phyloP scores from a whole-genome alignment of 2,113 vertebrate species.

The Microtus richardsoni region DNA sequence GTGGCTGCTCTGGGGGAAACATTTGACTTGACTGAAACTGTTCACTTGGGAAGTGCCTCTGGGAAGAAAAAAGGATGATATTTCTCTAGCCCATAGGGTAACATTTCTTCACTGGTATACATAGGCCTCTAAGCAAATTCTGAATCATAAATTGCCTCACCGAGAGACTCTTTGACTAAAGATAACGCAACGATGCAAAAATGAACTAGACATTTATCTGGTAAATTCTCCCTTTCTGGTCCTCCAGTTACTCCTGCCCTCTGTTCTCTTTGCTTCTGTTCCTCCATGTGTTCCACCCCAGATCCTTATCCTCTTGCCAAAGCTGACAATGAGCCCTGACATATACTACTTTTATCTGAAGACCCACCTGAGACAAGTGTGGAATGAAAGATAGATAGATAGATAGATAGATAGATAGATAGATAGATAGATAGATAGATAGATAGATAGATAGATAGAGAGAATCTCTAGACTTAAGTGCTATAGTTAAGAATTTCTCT shows the following conservation, averaged over 20 bases:
- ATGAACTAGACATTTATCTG: neutral
- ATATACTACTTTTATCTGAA: neutral
- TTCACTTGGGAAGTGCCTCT: neutral
- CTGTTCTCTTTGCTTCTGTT: neutral
- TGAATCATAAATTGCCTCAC: slow-evolving; percentile 25
- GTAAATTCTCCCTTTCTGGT: too few species aligned
- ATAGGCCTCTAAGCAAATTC: slow-evolving; percentile 30
- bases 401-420: neutral
- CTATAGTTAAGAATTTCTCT: neutral
- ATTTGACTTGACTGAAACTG: neutral
- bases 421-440: too few species aligned
- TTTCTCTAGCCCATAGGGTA: neutral
- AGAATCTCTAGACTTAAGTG: neutral
- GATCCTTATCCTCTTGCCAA: neutral
- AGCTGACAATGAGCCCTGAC: neutral
- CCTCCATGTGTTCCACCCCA: neutral
- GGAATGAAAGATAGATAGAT: neutral
- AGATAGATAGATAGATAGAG: neutral
- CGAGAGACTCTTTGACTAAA: neutral
- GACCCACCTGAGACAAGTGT: neutral
- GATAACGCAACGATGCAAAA: neutral
- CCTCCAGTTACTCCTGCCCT: neutral
- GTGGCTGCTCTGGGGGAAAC: neutral
- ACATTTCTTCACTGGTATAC: neutral
- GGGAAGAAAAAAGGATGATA: slow-evolving; percentile 12